phyloP scores from a whole-genome alignment of 2,113 vertebrate species.

The Isurus oxyrinchus region DNA sequence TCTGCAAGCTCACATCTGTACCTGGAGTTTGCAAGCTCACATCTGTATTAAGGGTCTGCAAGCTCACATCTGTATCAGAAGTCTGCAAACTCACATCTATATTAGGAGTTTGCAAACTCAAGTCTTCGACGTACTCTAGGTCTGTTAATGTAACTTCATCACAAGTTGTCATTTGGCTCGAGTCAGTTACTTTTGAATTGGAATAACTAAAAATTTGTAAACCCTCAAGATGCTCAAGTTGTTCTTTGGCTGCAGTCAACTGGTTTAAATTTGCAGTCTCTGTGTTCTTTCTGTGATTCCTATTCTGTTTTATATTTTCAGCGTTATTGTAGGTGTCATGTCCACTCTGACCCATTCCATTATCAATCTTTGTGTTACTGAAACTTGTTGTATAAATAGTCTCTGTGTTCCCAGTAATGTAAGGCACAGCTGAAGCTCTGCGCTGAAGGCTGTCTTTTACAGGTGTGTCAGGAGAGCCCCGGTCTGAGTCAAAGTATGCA shows the following conservation, averaged over 20 bases:
- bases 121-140: constrained; percentile 49
- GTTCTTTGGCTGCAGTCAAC: constrained; percentile 67
- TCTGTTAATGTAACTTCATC: constrained; percentile 53
- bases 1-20: constrained; percentile 39
- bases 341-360: constrained; percentile 43
- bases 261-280: constrained; percentile 51
- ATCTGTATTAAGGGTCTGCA: constrained; percentile 37
- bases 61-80: background rate
- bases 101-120: constrained; percentile 46
- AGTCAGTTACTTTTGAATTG: background rate
- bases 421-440: constrained; percentile 42
- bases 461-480: constrained; percentile 45
- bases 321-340: background rate
- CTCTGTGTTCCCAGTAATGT: constrained; percentile 43
- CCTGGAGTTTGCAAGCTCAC: constrained; percentile 42
- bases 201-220: constrained; percentile 61
- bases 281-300: constrained; percentile 40
- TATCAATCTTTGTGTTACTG: constrained; percentile 46
- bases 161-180: constrained; percentile 38
- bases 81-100: background rate
- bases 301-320: constrained; percentile 39
- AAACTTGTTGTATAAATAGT: constrained; percentile 46
- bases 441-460: constrained; percentile 52
- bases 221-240: constrained; percentile 66
- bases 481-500: constrained; percentile 44